Base-by-base conservation (phyloP, 2,113 vertebrate genomes). In the Amphiprion ocellaris region DNA sequence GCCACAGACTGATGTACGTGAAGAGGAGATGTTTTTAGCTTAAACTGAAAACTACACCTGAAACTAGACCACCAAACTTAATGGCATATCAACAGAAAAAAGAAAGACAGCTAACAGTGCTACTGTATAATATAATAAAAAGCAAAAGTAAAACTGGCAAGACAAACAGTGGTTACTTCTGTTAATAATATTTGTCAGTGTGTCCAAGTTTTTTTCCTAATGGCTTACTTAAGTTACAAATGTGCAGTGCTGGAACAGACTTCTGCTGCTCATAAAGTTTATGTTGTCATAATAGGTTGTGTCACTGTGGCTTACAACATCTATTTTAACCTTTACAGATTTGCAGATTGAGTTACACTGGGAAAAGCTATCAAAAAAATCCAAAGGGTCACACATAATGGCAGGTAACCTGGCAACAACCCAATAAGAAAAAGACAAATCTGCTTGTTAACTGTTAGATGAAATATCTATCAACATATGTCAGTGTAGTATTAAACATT, bases 1-100 rank as follows among this genome's bases (percentile, higher is more conserved):
- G 62, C 70, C 24, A 60, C 61, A 81, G 59, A 67, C 53, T 55
- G 77, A 68, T 75, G 61, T 28, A 17, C 61, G 69, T 77, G 52
- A 62, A 17, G 16, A 68, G 47, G 58, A 19, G 46, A 76, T 3
- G 14, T 26, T 60, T 54, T 1, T 53, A 26, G 64, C 5, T 59
- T 19, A 39, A 59, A 39, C 21, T 67, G 50, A 24, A 79, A 60
- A 63, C 53, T 26, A 15, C 53, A 63, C 46, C 16, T 65, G 19
- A 62, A 63, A 83, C 3, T 41, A 19, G 17, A 72, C 2, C 3
- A n/a, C 2, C 19, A 53, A 70, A 72, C 15, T 58, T 33, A 26
- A 55, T 55, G 17, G 39, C 33, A 54, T 41, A 10, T 14, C 14
- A 16, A 70, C 7, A 52, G 16, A 19, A 24, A 72, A 46, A 55